Evolutionary conservation across 2,888 invertebrate species (phyloP), one percentile per base, ranked within the genome.

Genomic region (Rhyacophila evoluta): DNA sequence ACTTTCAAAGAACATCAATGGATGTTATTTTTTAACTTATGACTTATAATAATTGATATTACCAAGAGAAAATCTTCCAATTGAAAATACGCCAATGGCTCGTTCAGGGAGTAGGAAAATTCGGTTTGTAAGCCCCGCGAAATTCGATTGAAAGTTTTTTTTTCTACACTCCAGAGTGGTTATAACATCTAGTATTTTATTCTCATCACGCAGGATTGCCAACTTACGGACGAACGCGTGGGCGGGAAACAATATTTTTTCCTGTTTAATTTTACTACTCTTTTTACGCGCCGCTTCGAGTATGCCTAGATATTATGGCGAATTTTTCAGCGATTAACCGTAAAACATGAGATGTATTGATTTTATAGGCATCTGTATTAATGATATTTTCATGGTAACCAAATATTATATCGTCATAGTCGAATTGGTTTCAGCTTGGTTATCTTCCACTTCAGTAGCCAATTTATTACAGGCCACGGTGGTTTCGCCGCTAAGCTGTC

Each of bases 81-180:
- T 55, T 8, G 55, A 55, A 55, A 55, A 55, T 55, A 25, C 55
- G 55, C 19, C 55, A 55, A n/a, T 55, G 10, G 55, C 10, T 33
- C 55, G 55, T 55, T 55, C 19, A 19, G 55, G 55, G 55, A 55
- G 19, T 55, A 55, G 19, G 55, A 25, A 2, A 55, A 55, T 55
- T 55, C 55, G 55, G 15, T 55, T 55, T 55, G 19, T 19, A 55
- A 19, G 19, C 6, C 55, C 1, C 25, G 55, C 10, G 55, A 19
- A 55, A 55, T 55, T 55, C 55, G 25, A 55, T 55, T 55, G 55
- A 55, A 55, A 55, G 55, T 55, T 55, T 55, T 55, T 55, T 55
- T 12, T 55, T 55, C 55, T 10, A 55, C 55, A 55, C 55, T 19
- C 55, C 19, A 10, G 55, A 55, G 55, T 55, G 19, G 55, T 55